Percentiles rank a stretch among this genome's conserved stretches.
phyloP scores from a whole-genome alignment of 2,888 invertebrate genomes.

The Acleris cristana region DNA sequence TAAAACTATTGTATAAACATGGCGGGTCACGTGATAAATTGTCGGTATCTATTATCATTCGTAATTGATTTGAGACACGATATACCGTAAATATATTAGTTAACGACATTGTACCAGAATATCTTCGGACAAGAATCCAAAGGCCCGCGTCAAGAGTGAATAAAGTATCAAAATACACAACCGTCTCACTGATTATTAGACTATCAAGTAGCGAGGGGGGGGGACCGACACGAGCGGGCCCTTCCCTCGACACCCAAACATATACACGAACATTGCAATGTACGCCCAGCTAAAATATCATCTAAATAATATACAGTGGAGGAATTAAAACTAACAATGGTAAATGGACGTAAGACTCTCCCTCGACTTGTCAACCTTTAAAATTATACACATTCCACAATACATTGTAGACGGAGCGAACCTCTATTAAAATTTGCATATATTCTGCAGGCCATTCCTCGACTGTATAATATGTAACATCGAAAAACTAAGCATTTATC shows the following conservation, averaged over 20 bases:
- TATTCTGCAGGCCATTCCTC: constrained; percentile 58
- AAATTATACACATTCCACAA: constrained; percentile 28
- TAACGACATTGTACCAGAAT: constrained; percentile 11
- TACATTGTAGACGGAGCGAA: constrained; percentile 22
- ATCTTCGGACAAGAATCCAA: neutral
- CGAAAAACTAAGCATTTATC: constrained; percentile 62
- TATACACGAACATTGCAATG: constrained; percentile 59
- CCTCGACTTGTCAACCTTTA: constrained; percentile 43
- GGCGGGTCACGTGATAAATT: constrained; percentile 27
- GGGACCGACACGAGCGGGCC: neutral
- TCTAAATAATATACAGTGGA: constrained; percentile 78
- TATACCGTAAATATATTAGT: neutral
- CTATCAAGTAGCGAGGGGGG: constrained; percentile 37
- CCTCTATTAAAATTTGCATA: constrained; percentile 36
- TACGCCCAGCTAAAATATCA: constrained; percentile 60
- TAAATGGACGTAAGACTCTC: constrained; percentile 75
- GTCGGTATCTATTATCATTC: constrained; percentile 4
- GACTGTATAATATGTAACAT: constrained; percentile 64
- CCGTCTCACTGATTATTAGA: constrained; percentile 57
- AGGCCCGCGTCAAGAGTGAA: neutral
- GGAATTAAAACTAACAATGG: constrained; percentile 70
- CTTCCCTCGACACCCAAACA: constrained; percentile 39
- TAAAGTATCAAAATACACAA: constrained; percentile 39
- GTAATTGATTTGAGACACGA: constrained; percentile 25
- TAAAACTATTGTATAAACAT: constrained; percentile 8